phyloP scores from a whole-genome alignment of 2,113 vertebrate species.

The Otus sunia region DNA sequence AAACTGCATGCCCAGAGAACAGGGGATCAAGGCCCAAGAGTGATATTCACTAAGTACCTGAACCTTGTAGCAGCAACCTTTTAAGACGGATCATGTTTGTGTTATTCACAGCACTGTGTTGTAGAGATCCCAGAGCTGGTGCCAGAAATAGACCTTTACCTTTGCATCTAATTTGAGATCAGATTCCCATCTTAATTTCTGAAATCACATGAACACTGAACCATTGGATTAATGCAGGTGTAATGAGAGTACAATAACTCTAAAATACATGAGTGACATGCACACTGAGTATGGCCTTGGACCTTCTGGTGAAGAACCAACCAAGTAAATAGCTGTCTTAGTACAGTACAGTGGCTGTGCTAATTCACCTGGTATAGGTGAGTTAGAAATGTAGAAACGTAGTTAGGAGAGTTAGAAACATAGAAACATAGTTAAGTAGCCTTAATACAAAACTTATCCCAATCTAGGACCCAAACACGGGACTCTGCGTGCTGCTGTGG shows the following conservation, averaged over 20 bases:
- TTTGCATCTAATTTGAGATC: not conserved
- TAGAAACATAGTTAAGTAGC: not conserved
- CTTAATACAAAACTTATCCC: not conserved
- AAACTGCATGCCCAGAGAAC: not conserved
- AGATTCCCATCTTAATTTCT: not conserved
- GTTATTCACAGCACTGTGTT: not conserved
- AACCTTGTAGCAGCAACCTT: not conserved
- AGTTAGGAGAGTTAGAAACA: not conserved
- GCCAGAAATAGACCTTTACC: not conserved
- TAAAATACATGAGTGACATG: not conserved
- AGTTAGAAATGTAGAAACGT: not conserved
- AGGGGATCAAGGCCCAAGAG: not conserved
- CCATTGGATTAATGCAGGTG: not conserved
- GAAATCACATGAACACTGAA: not conserved
- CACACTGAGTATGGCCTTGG: not conserved
- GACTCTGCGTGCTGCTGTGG: not conserved
- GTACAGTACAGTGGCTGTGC: not conserved
- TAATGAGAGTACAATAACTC: not conserved
- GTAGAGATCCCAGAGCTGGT: not conserved
- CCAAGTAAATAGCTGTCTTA: not conserved
- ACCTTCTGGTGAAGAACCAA: not conserved
- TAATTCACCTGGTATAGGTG: not conserved
- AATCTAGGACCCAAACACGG: not conserved
- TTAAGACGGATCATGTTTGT: not conserved
- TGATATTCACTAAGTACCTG: not conserved